Base-by-base conservation (phyloP, 2,888 invertebrate genomes). In the Bimastos eiseni region DNA sequence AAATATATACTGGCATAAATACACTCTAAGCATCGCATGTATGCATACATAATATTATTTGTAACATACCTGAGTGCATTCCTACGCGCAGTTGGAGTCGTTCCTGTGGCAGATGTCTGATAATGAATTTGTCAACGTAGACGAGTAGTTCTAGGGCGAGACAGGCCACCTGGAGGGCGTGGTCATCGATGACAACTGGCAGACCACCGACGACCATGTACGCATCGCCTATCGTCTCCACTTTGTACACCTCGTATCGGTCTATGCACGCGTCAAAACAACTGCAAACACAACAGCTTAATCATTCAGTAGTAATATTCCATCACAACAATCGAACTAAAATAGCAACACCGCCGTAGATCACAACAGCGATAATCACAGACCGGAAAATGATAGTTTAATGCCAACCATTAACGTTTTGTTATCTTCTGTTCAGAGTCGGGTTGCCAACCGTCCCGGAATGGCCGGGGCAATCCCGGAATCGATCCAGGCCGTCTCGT, bases 141-240 rank as follows among this genome's bases (percentile, higher is more conserved):
- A 41, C 44, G 21, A 89, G 91, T 30, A 92, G 83, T 41, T 90
- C 88, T 1, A 92, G 86, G 36, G 91, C 83, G 89, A 92, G 90
- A 33, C 83, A 34, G 34, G 92, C 92, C 34, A 92, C 88, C 90
- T 92, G 89, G 33, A 70, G 21, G 34, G 90, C 91, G 55, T 92
- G 92, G 83, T 90, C 89, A 34, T 90, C 91, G 13, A 90, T 89
- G 13, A 90, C 8, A 30, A 89, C 89, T 33, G 70, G 55, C 8
- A 91, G 89, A 37, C 89, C 91, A 34, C 89, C 84, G 36, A 70
- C 90, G 19, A 91, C 90, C 91, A 91, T 90, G 89, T 92, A 92
- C 6, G 92, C 90, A 89, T 92, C 92, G 30, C 92, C 92, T 30
- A 92, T 92, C 17, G 92, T 92, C 90, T 92, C 92, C 91, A 92